Conservation (phyloP, 2,888 invertebrate species). For the Ophion slaviceki region DNA sequence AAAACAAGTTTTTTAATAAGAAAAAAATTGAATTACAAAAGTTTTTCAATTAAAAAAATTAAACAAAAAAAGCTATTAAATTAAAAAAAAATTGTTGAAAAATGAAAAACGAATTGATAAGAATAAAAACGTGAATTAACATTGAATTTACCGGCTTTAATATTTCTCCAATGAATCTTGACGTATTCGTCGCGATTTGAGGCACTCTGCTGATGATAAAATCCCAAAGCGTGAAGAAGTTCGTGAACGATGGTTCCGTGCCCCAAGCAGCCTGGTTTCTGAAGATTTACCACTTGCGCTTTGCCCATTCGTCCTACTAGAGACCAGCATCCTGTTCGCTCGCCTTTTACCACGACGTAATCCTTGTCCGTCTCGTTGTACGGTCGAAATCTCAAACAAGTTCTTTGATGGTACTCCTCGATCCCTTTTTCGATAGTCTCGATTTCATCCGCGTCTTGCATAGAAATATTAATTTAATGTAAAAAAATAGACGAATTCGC, state of each 20-base stretch:
- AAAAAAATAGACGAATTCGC: background rate
- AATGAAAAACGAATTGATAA: background rate
- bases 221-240: slow-evolving; percentile 91
- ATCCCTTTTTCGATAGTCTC: slow-evolving; percentile 85
- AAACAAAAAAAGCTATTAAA: background rate
- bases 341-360: slow-evolving; percentile 86
- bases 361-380: slow-evolving; percentile 85
- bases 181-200: slow-evolving; percentile 91
- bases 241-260: slow-evolving; percentile 88
- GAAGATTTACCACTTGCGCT: slow-evolving; percentile 86
- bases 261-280: slow-evolving; percentile 81
- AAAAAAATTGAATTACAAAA: background rate
- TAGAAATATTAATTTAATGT: background rate
- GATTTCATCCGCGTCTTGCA: slow-evolving; percentile 82
- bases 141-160: slow-evolving; percentile 84
- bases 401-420: slow-evolving; percentile 86
- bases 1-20: background rate
- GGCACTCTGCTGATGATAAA: slow-evolving; percentile 93
- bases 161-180: slow-evolving; percentile 90
- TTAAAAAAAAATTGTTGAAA: too few relatives aligned
- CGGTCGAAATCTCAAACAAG: slow-evolving; percentile 88
- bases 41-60: background rate
- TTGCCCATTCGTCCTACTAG: slow-evolving; percentile 87
- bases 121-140: background rate
- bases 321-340: slow-evolving; percentile 87